Conservation (phyloP, 2,797 vertebrate species). For the Eptatretus atami region DNA sequence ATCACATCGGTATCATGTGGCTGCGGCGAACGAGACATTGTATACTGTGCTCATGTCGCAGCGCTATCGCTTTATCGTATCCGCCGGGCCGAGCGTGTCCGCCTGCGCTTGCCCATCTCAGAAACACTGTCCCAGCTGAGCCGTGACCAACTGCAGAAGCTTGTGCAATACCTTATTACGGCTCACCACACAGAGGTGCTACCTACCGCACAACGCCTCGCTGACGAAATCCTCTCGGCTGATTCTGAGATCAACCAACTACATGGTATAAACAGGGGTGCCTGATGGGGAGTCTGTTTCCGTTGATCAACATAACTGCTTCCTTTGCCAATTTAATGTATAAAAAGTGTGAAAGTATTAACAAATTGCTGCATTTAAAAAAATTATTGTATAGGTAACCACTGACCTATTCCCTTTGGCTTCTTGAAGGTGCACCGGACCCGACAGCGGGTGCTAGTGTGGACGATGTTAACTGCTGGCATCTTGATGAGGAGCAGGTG, state of each 20-base stretch:
- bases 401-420: constrained; percentile 7
- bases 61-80: constrained; percentile 87
- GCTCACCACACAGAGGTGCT: constrained; percentile 41
- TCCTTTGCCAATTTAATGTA: too few relatives aligned
- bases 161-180: constrained; percentile 95
- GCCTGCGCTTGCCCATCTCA: constrained; percentile 93
- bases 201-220: constrained; percentile 52
- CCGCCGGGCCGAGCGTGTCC: constrained; percentile 80
- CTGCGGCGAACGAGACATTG: constrained; percentile 88
- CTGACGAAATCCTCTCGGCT: constrained; percentile 58
- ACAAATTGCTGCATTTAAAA: too few relatives aligned
- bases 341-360: too few relatives aligned
- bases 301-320: too few relatives aligned
- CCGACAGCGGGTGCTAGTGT: constrained; percentile 79
- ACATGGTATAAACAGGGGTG: constrained; percentile 35
- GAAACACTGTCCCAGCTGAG: constrained; percentile 98
- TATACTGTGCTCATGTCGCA: constrained; percentile 90
- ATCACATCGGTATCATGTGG: constrained; percentile 92
- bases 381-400: too few relatives aligned
- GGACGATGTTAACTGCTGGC: constrained; percentile 91
- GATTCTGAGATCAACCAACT: constrained; percentile 99
- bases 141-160: constrained; percentile 92
- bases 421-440: constrained; percentile 46
- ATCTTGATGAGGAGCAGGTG: constrained; percentile 83
- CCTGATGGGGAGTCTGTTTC: background rate